phyloP scores from a whole-genome alignment of 2,888 invertebrate genomes.

The Luffia ferchaultella region DNA sequence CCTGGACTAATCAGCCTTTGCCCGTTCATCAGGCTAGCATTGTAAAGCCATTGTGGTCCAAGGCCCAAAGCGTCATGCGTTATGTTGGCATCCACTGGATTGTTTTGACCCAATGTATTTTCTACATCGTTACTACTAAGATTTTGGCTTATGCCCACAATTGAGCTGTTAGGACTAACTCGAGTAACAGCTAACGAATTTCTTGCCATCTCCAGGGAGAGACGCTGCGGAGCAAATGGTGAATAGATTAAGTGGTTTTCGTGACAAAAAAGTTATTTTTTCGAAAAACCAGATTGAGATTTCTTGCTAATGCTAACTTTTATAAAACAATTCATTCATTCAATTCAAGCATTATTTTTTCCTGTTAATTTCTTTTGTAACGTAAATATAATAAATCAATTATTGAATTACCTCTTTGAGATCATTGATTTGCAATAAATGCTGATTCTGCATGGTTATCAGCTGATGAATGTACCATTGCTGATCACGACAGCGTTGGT shows the following conservation, averaged over 20 bases:
- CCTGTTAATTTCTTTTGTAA: too few relatives aligned
- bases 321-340: too few relatives aligned
- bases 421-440: slow-evolving; percentile 82
- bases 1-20: neutral
- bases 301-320: too few relatives aligned
- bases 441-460: slow-evolving; percentile 81
- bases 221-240: slow-evolving; percentile 45
- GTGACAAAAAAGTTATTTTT: too few relatives aligned
- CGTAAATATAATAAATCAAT: too few relatives aligned
- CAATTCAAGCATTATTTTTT: too few relatives aligned
- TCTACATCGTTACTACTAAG: neutral
- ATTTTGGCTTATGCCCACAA: neutral
- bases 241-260: slow-evolving; percentile 7
- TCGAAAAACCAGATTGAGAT: too few relatives aligned
- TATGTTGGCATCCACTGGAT: neutral
- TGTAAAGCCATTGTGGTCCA: neutral
- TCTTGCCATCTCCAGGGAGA: slow-evolving; percentile 74
- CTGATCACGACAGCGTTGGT: slow-evolving; percentile 91
- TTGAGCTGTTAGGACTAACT: neutral
- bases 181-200: slow-evolving; percentile 28
- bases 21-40: neutral
- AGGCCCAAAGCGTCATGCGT: neutral
- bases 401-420: slow-evolving; percentile 86
- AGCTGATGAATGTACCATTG: slow-evolving; percentile 92
- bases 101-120: neutral